These are phyloP conservation scores for Oryctes rhinoceros DNA, from an alignment of 1,140 invertebrate species.

Conservation along the genomic window DNA sequence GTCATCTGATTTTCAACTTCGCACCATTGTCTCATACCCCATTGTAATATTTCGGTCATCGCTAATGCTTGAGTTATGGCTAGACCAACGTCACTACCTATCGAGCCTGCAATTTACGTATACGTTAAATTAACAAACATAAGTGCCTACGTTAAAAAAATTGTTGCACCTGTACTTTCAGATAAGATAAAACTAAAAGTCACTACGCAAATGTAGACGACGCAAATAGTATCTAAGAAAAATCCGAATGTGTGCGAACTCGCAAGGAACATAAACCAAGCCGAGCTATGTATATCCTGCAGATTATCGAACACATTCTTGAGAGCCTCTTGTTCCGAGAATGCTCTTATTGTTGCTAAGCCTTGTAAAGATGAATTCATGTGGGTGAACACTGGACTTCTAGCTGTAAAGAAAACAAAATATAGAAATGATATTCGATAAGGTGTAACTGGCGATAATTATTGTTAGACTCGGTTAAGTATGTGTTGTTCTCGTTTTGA, in stretches of 20 bases:
- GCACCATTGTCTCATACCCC: slow-evolving; percentile 81
- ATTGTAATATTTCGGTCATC: slow-evolving; percentile 82
- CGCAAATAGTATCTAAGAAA: slow-evolving; percentile 74
- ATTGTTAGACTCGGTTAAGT: no score
- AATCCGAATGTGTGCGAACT: slow-evolving; percentile 69
- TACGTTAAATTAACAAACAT: slow-evolving; percentile 11
- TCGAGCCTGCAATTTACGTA: slow-evolving; percentile 56
- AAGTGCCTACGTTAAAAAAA: slow-evolving; percentile 18
- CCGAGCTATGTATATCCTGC: slow-evolving; percentile 68
- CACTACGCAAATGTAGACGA: slow-evolving; percentile 68
- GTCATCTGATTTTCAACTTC: slow-evolving; percentile 85
- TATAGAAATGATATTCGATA: background rate
- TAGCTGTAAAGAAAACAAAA: slow-evolving; percentile 57
- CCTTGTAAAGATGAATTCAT: slow-evolving; percentile 60
- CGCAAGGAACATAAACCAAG: slow-evolving; percentile 72
- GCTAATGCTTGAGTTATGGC: slow-evolving; percentile 81
- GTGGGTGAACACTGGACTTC: slow-evolving; percentile 81
- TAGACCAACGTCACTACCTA: slow-evolving; percentile 78
- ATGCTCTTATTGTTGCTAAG: slow-evolving; percentile 74
- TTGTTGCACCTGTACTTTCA: slow-evolving; percentile 52
- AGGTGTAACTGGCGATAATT: no score
- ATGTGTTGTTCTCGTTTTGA: no score
- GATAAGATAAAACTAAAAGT: slow-evolving; percentile 66
- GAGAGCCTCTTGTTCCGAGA: slow-evolving; percentile 71
- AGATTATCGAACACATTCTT: slow-evolving; percentile 74